Evolutionary conservation across 2,797 vertebrate genomes (phyloP), one percentile per base, ranked within the genome.

Genomic region (Pseudochaenichthys georgianus): DNA sequence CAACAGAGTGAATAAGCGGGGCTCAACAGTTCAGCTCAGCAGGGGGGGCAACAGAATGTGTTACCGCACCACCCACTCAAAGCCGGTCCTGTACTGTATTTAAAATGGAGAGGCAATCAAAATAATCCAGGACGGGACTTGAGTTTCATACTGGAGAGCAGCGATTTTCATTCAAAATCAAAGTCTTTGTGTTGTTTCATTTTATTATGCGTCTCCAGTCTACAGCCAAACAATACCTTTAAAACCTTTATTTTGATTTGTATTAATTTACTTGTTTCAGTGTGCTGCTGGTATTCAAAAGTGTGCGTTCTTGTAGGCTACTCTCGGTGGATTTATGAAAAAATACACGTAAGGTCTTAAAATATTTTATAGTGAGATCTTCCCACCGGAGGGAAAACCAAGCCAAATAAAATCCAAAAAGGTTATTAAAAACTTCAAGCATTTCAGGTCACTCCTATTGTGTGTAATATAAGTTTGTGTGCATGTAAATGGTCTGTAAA

Each of bases 1-100:
- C 66, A 19, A 59, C 43, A 58, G 54, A 83, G 51, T 74, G 77
- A 79, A 83, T 86, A 78, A 80, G 78, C 83, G 81, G 60, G 69
- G 72, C 88, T 86, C 80, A 48, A 82, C 89, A 77, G 90, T 90
- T 90, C 84, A 88, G 81, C 89, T 51, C 90, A 75, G 83, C 82
- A 8, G 88, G 74, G 67, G 67, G 87, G 90, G 77, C 59, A 91
- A 87, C 88, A 89, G 87, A 78, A 76, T 88, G 93, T 78, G 73
- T 81, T 85, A 90, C 82, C 89, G 93, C 92, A 90, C 91, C 90
- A 72, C 95, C 95, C 90, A 94, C 93, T 92, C 92, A 95, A 94
- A 93, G 91, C 90, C 93, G 93, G 85, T 90, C 82, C 84, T 74
- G 75, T 73, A 59, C 88, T 81, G 87, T 81, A 75, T 90, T 91